Evolutionary conservation across 2,113 vertebrate genomes (phyloP).

Genomic region (Otolemur garnettii): DNA sequence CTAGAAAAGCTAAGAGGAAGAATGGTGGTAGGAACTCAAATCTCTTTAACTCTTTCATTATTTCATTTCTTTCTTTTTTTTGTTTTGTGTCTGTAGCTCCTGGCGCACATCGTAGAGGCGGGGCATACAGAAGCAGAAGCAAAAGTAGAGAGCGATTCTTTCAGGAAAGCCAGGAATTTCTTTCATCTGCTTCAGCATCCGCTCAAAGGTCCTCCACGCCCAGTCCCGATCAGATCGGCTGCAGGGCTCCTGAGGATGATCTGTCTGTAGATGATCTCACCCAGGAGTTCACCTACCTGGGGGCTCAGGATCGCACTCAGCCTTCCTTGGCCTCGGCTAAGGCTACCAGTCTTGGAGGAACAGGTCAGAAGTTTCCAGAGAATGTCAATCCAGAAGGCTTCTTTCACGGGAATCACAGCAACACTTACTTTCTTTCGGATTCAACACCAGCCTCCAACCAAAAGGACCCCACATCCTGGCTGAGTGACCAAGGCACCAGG

Average conservation of each 20-base stretch:
- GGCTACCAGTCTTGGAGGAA: not conserved
- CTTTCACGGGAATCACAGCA: not conserved
- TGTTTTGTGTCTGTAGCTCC: not conserved
- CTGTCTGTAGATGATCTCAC: not conserved
- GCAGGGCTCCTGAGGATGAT: not conserved
- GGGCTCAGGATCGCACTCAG: not conserved
- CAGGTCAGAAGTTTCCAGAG: not conserved
- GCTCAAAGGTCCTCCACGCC: not conserved
- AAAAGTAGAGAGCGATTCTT: conserved; percentile 54
- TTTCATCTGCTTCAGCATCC: not conserved
- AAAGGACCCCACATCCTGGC: not conserved
- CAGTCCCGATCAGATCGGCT: accelerated
- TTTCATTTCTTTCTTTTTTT: not conserved
- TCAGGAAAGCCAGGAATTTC: not conserved
- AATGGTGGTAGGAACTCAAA: accelerated
- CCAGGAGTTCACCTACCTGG: not conserved
- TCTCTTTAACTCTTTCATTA: accelerated
- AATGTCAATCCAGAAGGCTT: not conserved
- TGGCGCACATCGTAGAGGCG: not conserved
- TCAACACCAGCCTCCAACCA: not conserved
- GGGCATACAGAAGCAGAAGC: not conserved
- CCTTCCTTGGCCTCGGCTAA: not conserved
- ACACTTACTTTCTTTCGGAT: accelerated
- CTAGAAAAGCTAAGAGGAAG: not conserved
- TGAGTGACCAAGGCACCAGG: not conserved